phyloP scores from a whole-genome alignment of 2,113 vertebrate genomes.

The Nansenia antarctica region DNA sequence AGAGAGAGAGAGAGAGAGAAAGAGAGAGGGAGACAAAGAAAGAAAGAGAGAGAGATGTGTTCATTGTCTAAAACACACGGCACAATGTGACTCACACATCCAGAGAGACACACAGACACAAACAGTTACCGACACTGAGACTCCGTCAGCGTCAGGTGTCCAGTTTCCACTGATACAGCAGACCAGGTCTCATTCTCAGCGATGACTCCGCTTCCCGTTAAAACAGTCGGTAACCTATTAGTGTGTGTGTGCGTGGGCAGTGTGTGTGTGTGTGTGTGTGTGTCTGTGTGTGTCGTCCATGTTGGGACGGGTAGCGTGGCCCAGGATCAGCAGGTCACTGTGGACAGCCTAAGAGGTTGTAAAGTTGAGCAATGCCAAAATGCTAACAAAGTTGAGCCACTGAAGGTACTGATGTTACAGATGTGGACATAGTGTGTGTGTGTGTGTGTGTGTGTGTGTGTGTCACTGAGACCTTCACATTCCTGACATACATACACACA shows the following conservation, averaged over 20 bases:
- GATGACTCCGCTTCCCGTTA: background rate
- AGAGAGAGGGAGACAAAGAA: background rate
- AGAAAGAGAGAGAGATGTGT: background rate
- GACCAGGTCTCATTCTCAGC: background rate
- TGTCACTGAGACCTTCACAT: background rate
- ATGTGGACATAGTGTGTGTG: background rate
- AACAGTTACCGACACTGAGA: background rate
- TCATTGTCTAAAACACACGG: background rate
- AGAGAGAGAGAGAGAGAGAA: background rate
- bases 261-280: background rate
- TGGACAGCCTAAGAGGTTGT: background rate
- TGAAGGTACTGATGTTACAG: background rate
- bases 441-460: background rate
- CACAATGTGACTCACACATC: background rate
- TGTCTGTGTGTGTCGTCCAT: background rate
- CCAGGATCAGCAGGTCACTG: background rate
- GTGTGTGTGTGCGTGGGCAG: background rate
- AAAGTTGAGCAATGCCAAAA: background rate
- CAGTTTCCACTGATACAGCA: background rate
- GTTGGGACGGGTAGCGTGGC: background rate
- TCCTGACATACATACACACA: background rate
- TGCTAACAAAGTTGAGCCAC: too few species aligned
- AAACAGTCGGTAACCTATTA: background rate
- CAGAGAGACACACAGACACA: background rate
- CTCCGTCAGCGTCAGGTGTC: background rate